Conservation (phyloP, 1,140 invertebrate genomes). For the Nebria ingens region DNA sequence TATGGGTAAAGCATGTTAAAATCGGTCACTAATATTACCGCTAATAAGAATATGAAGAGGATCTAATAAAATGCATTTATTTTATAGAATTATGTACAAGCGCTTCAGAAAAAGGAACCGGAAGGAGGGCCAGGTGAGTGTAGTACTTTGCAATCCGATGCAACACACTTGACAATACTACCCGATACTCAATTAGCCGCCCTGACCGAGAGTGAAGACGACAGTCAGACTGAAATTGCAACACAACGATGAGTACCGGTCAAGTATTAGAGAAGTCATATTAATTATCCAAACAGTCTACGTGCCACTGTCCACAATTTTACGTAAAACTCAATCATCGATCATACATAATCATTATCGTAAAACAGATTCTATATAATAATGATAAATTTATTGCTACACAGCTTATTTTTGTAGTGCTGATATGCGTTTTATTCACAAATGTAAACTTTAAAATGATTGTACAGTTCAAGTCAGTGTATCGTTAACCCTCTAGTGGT, state of each 20-base stretch:
- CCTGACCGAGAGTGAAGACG: conserved; percentile 38
- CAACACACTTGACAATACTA: conserved; percentile 56
- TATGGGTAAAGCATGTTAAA: too few species aligned
- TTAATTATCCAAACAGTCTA: too few species aligned
- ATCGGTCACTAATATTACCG: too few species aligned
- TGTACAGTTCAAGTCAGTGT: neutral
- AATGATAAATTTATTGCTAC: neutral
- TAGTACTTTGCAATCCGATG: conserved; percentile 63
- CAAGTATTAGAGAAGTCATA: neutral
- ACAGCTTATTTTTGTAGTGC: conserved; percentile 7
- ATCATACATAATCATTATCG: neutral
- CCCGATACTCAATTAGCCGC: conserved; percentile 39
- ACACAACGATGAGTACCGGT: conserved; percentile 14
- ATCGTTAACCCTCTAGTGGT: too few species aligned
- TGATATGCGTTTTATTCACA: neutral
- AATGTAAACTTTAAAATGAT: neutral
- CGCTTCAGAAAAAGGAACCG: conserved; percentile 57
- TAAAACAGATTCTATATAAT: neutral
- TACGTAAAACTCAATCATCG: neutral
- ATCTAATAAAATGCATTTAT: conserved; percentile 14
- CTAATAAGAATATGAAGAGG: neutral
- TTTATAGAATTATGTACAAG: conserved; percentile 71
- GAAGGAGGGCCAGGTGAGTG: conserved; percentile 51
- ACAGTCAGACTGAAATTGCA: conserved; percentile 24
- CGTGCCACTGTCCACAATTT: conserved; percentile 1